Evolutionary conservation across 2,797 vertebrate genomes (phyloP), one percentile per base, ranked within the genome.

Genomic region (Bovichtus diacanthus): DNA sequence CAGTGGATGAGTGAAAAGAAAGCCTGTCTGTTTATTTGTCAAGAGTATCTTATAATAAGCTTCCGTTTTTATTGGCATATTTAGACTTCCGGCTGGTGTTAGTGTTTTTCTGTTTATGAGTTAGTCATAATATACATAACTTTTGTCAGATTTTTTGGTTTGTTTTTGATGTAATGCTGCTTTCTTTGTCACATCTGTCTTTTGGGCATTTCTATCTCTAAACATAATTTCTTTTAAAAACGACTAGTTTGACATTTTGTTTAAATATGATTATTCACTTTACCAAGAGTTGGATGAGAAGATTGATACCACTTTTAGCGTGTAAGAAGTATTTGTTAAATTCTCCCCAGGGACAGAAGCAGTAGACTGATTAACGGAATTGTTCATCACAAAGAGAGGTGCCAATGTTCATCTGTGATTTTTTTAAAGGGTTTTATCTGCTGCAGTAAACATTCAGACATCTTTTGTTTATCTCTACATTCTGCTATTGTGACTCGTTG

Each of bases 371-470:
- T 18, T 34, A 29, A 55, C 31, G 61, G 18, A 73, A 29, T 18
- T 65, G 29, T 55, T 60, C 4, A 36, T 70, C 60, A 44, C 3
- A 61, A 70, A 56, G 36, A 74, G 10, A 54, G 19, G 27, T 61
- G 47, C 70, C 68, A 44, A 70, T 69, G 66, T 51, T 65, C 44
- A 46, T 59, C 9, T 38, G 11, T n/a, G 11, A 49, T 66, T 58
- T 54, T n/a, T 53, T 56, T 60, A 55, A 46, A 65, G 9, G 46
- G 34, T 58, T 69, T 49, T 69, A 36, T 68, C 49, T 66, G 53
- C 47, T 51, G 63, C 47, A 56, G 55, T 50, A 36, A 49, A 51
- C 41, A 72, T 12, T 15, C 51, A 56, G 39, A 50, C 55, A 47
- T 23, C 8, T 38, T 1, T 29, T 23, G n/a, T 38, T 55, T n/a